These are phyloP conservation scores for Trichacis sp. DNA, from an alignment of 2,888 invertebrate genomes.

Conservation along the genomic window DNA sequence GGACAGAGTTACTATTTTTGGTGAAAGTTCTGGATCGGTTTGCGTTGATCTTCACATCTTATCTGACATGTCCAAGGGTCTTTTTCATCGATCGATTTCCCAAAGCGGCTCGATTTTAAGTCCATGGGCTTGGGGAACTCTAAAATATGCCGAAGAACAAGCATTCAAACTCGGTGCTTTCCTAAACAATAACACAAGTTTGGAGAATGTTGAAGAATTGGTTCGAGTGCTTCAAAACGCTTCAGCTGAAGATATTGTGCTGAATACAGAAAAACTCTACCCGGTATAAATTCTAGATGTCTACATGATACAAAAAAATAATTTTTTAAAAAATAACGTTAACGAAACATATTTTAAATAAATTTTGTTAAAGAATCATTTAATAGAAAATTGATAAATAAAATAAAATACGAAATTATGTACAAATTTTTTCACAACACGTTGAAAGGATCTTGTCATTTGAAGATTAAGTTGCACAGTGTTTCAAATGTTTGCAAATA, in stretches of 20 bases:
- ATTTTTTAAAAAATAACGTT: no score
- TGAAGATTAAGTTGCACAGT: no score
- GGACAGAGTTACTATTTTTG: conserved; percentile 71
- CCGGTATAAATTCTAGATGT: not conserved
- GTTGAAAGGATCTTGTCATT: no score
- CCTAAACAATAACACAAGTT: conserved; percentile 42
- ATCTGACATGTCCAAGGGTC: conserved; percentile 41
- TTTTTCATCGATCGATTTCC: conserved; percentile 40
- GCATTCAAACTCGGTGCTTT: conserved; percentile 57
- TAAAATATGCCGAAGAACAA: conserved; percentile 23
- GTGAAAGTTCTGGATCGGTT: conserved; percentile 71
- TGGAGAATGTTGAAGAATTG: conserved; percentile 28
- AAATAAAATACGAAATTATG: no score
- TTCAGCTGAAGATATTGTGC: conserved; percentile 35
- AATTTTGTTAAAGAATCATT: no score
- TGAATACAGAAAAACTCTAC: not conserved
- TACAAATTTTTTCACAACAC: no score
- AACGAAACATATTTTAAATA: no score
- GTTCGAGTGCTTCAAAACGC: conserved; percentile 29
- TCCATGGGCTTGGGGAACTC: conserved; percentile 40
- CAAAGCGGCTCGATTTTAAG: conserved; percentile 46
- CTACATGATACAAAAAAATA: no score
- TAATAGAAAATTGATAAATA: no score
- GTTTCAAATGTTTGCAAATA: no score
- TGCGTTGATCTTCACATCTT: conserved; percentile 40